Percentiles rank a stretch among this genome's conserved stretches.
Conservation (phyloP, 2,113 vertebrate genomes). For the Actinemys pallida region DNA sequence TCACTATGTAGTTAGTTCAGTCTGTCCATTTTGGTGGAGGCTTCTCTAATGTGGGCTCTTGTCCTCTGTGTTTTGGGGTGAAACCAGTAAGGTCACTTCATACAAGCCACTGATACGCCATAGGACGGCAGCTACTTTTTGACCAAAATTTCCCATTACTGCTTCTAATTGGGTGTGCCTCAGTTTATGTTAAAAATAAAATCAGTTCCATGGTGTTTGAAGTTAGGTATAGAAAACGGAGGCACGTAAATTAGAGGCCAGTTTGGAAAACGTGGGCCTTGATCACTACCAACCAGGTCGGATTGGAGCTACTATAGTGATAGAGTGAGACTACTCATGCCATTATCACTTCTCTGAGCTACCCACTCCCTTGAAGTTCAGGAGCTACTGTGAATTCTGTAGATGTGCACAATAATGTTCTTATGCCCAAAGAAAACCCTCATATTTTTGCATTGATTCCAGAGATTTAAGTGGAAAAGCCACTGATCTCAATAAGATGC, state of each 20-base stretch:
- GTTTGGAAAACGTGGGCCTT: not conserved
- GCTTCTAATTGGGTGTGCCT: not conserved
- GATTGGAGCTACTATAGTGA: not conserved
- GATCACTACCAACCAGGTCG: not conserved
- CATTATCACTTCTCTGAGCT: rapidly evolving
- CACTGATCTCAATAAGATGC: not conserved
- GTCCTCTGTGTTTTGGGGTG: not conserved
- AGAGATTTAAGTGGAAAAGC: not conserved
- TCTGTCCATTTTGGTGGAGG: rapidly evolving
- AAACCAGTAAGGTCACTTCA: not conserved
- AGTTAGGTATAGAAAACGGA: not conserved
- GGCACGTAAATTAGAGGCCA: not conserved
- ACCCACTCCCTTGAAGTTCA: not conserved
- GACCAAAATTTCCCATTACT: not conserved
- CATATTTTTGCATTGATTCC: not conserved
- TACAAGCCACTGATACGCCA: not conserved
- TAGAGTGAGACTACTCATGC: not conserved
- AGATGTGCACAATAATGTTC: not conserved
- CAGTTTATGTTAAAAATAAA: not conserved
- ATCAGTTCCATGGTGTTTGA: not conserved
- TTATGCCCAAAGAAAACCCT: not conserved
- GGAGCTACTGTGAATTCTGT: not conserved
- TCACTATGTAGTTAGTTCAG: not conserved
- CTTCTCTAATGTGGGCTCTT: not conserved
- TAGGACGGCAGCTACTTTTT: not conserved